These are phyloP conservation scores for Cancer borealis DNA, from an alignment of 2,888 invertebrate genomes.

Conservation along the genomic window DNA sequence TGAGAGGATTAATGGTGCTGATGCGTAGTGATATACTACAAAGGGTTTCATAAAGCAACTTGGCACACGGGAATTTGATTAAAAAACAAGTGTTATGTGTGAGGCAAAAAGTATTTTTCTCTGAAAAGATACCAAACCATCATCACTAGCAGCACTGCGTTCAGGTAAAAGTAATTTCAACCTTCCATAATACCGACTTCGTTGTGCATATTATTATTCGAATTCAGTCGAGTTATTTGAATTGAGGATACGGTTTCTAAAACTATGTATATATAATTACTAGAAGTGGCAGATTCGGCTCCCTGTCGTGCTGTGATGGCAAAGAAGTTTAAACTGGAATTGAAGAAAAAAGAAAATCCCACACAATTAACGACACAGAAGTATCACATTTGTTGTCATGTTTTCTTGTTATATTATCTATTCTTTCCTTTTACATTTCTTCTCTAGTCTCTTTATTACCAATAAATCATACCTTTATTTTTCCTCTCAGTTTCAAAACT, in stretches of 20 bases:
- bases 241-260: not conserved
- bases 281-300: not conserved
- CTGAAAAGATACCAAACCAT: not conserved
- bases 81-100: not conserved
- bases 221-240: not conserved
- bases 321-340: not conserved
- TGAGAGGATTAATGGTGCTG: not conserved
- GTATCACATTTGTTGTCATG: not conserved
- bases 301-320: not conserved
- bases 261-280: not conserved
- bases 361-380: not conserved
- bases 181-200: not conserved
- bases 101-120: not conserved
- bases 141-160: not conserved
- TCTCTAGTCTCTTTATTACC: not conserved
- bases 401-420: not conserved
- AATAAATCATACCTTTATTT: not conserved
- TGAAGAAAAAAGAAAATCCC: not conserved
- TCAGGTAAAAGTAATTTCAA: not conserved
- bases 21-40: too few species aligned
- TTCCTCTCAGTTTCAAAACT: not conserved
- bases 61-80: too few species aligned
- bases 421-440: not conserved
- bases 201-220: not conserved
- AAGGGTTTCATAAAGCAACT: too few species aligned